A percentile compares a stretch with the other conserved stretches of the same genome.
These are phyloP conservation scores for Amphibalanus amphitrite DNA, from an alignment of 1,140 invertebrate species.

Conservation along the genomic window DNA sequence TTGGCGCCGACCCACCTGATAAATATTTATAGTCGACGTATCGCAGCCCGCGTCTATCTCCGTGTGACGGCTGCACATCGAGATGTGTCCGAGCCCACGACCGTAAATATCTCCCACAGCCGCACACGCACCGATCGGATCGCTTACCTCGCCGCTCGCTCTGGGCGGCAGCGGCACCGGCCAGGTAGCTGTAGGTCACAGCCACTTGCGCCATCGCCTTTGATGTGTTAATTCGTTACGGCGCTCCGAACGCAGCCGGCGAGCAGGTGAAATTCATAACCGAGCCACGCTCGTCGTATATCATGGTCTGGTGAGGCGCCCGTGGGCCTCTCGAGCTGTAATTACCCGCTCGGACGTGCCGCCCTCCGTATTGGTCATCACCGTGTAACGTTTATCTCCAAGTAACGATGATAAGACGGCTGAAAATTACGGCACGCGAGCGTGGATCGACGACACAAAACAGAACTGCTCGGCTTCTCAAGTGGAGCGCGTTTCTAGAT, in stretches of 20 bases:
- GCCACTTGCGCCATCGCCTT: background rate
- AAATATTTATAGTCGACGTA: background rate
- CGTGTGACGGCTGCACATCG: background rate
- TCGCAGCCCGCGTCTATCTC: background rate
- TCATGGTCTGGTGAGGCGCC: background rate
- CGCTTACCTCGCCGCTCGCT: too few species aligned
- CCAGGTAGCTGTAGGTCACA: too few species aligned
- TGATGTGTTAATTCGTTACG: background rate
- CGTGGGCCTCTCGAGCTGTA: background rate
- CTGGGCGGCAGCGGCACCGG: too few species aligned
- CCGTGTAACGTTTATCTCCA: background rate
- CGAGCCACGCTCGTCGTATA: background rate
- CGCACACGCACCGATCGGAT: too few species aligned
- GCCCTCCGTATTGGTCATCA: background rate
- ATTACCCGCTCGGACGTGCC: background rate
- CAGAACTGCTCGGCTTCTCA: too few species aligned
- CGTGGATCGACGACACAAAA: too few species aligned
- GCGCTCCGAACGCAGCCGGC: too few species aligned
- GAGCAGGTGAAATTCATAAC: background rate
- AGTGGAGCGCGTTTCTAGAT: too few species aligned
- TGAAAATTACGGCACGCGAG: too few species aligned
- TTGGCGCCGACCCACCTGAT: background rate
- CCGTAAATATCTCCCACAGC: background rate
- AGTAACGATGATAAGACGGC: background rate
- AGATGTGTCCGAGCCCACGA: background rate